A percentile compares a stretch with the other conserved stretches of the same genome.
These are phyloP conservation scores for Oligia strigilis DNA, from an alignment of 2,888 invertebrate species.

Conservation along the genomic window DNA sequence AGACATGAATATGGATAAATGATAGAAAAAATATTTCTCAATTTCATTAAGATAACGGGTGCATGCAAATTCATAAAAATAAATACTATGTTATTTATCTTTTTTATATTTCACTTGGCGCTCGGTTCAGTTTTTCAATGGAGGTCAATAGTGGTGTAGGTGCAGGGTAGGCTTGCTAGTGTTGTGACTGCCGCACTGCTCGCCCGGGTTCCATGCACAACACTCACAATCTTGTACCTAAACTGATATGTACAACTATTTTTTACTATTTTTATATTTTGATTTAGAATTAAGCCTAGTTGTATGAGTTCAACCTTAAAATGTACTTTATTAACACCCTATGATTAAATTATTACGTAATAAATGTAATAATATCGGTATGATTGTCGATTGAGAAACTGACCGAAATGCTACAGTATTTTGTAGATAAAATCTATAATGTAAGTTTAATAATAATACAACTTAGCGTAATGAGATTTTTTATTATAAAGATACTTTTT, in stretches of 20 bases:
- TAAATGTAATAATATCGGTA: conserved; percentile 76
- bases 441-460: conserved; percentile 89
- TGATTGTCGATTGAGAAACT: conserved; percentile 88
- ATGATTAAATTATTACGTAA: conserved; percentile 85
- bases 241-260: conserved; percentile 88
- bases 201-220: conserved; percentile 81
- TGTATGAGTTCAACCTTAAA: conserved; percentile 88
- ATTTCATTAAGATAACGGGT: conserved; percentile 89
- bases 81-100: conserved; percentile 90
- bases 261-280: conserved; percentile 91
- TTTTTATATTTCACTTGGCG: conserved; percentile 90
- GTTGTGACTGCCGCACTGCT: conserved; percentile 33
- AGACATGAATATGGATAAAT: conserved; percentile 89
- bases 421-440: conserved; percentile 91
- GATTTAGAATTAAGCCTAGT: conserved; percentile 90
- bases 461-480: conserved; percentile 90
- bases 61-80: conserved; percentile 89
- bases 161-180: conserved; percentile 73
- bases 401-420: conserved; percentile 88
- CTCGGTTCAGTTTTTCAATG: conserved; percentile 88
- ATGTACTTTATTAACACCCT: conserved; percentile 86
- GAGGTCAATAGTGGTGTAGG: conserved; percentile 73
- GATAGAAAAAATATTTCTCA: conserved; percentile 89
- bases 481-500: conserved; percentile 90
- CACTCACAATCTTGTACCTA: conserved; percentile 85